Percentiles rank a stretch among this genome's conserved stretches.
Conservation (phyloP, 2,888 invertebrate species). For the Heliconius ethilla region DNA sequence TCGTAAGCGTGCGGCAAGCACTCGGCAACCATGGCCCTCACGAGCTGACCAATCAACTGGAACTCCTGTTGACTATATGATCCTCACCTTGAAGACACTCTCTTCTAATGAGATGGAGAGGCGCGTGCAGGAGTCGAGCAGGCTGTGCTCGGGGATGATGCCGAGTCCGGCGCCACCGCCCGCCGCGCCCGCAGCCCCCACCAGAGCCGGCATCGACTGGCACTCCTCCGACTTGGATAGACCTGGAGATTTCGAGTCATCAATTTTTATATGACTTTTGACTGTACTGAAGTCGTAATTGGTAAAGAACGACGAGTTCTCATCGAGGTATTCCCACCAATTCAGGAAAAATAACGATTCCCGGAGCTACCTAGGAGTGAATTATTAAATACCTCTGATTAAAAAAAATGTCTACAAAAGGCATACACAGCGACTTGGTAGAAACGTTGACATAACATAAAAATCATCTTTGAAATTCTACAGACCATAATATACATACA, state of each 20-base stretch:
- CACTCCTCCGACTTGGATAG: conserved; percentile 94
- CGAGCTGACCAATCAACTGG: too few relatives aligned
- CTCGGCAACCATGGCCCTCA: too few relatives aligned
- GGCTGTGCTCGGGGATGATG: conserved; percentile 92
- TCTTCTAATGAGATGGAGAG: conserved; percentile 93
- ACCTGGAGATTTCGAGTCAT: conserved; percentile 75
- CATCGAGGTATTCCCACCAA: too few relatives aligned
- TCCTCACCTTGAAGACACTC: conserved; percentile 76
- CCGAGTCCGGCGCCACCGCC: conserved; percentile 84
- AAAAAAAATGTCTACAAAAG: too few relatives aligned
- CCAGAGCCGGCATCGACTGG: conserved; percentile 92
- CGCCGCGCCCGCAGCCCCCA: conserved; percentile 84
- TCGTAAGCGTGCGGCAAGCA: too few relatives aligned
- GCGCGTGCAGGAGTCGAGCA: conserved; percentile 92
- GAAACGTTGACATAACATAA: too few relatives aligned
- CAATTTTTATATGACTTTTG: not conserved
- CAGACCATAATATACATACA: too few relatives aligned
- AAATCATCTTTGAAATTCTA: too few relatives aligned
- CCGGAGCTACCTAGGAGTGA: too few relatives aligned
- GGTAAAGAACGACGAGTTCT: not conserved
- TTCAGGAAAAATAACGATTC: too few relatives aligned
- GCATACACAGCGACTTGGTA: too few relatives aligned
- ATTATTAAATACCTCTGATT: too few relatives aligned
- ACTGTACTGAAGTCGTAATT: not conserved
- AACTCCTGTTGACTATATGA: not conserved